phyloP scores from a whole-genome alignment of 2,888 invertebrate genomes.

The Euclidia mi region DNA sequence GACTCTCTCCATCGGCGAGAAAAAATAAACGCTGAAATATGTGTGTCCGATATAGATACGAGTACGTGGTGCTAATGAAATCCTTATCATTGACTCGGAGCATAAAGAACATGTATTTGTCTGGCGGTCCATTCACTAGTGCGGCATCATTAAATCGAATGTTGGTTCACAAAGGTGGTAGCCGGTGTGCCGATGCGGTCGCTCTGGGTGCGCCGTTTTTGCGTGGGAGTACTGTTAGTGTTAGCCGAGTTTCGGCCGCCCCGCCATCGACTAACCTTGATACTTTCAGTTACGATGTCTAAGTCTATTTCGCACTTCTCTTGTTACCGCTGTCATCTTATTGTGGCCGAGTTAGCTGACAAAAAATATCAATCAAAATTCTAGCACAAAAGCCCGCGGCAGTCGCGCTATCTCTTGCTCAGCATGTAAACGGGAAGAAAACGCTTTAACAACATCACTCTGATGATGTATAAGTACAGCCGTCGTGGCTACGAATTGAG shows the following conservation, averaged over 20 bases:
- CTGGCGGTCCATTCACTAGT: constrained; percentile 77
- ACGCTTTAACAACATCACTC: constrained; percentile 67
- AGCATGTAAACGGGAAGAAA: constrained; percentile 72
- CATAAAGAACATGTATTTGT: constrained; percentile 69
- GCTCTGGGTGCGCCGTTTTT: constrained; percentile 81
- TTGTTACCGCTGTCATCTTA: constrained; percentile 88
- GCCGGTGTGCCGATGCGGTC: constrained; percentile 68
- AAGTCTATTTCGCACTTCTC: constrained; percentile 87
- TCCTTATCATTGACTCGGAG: constrained; percentile 69
- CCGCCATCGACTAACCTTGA: constrained; percentile 87
- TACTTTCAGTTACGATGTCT: constrained; percentile 87
- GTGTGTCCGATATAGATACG: constrained; percentile 48
- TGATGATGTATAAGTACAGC: constrained; percentile 65
- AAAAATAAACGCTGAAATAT: constrained; percentile 59
- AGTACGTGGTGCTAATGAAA: constrained; percentile 72
- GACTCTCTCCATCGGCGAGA: constrained; percentile 69
- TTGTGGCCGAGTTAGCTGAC: constrained; percentile 88
- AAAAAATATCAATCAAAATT: constrained; percentile 90
- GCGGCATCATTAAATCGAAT: constrained; percentile 81
- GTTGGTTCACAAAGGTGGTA: constrained; percentile 78
- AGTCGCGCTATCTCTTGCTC: constrained; percentile 77
- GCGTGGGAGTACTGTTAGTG: constrained; percentile 85
- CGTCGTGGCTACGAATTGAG: constrained; percentile 76
- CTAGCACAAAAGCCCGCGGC: constrained; percentile 89
- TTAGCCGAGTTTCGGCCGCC: constrained; percentile 86